Base-by-base conservation (phyloP, 2,797 vertebrate species). In the Mus spretus region DNA sequence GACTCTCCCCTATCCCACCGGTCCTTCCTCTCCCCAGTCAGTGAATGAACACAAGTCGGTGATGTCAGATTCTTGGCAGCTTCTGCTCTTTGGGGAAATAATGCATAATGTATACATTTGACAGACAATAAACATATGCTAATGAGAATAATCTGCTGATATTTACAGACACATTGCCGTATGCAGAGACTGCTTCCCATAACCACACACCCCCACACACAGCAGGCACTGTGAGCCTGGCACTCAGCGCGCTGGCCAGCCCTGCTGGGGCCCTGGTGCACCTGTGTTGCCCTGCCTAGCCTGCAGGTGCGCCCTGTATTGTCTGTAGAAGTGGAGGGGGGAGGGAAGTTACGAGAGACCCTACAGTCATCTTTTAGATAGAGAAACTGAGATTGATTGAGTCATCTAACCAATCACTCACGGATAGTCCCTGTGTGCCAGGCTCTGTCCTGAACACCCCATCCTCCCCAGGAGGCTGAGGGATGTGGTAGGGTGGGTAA, bases 121-220 rank as follows among this genome's bases (percentile, higher is more conserved):
- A 87, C 88, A 77, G 83, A 96, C 70, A 74, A 93, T 84, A 96
- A 97, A 94, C 94, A 34, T 78, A 93, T 5, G 0, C 81, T 97
- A 96, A 94, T 94, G 97, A 75, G 82, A 96, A 50, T 97, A 96
- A 97, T 97, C 47, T 0, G 1, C 92, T 95, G 63, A 12, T 95
- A 97, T 96, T 98, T 97, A 96, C 85, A 95, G 97, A 96, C 79
- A 90, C 92, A 97, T 94, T 80, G 79, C 97, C 97, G 91, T 95
- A 91, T 20, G 15, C 87, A 92, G 96, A 95, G 95, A 90, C 17
- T 0, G 47, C 83, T 86, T 40, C 77, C 61, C 75, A 86, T 83
- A 94, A 96, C 97, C 78, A 95, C 8, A 93, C 93, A 96, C 95
- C 96, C 61, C 10, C 82, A 80, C 28, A 72, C 59, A 26, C 37